These are phyloP conservation scores for Sander lucioperca DNA, from an alignment of 2,113 vertebrate species.

Conservation along the genomic window DNA sequence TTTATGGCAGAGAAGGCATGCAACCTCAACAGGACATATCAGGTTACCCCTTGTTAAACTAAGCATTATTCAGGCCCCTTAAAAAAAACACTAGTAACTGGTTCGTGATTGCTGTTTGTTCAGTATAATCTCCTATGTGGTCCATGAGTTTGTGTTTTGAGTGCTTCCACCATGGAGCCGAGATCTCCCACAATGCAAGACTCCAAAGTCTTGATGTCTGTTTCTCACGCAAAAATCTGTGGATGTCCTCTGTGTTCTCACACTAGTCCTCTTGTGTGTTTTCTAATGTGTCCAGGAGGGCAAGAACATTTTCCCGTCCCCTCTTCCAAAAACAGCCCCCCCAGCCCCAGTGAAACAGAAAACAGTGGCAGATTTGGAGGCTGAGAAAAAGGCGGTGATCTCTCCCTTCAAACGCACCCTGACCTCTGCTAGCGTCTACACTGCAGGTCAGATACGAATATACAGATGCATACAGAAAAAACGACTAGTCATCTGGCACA, in stretches of 20 bases:
- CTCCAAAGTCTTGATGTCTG: constrained; percentile 53
- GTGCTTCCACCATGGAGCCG: constrained; percentile 16
- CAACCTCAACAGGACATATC: constrained; percentile 66
- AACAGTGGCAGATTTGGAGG: constrained; percentile 70
- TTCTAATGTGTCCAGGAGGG: constrained; percentile 78
- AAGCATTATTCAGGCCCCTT: constrained; percentile 54
- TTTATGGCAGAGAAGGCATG: constrained; percentile 69
- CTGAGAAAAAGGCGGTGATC: constrained; percentile 73
- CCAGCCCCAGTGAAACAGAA: constrained; percentile 76
- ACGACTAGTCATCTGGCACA: background rate
- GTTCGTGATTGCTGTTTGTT: constrained; percentile 72
- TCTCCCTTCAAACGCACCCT: constrained; percentile 81
- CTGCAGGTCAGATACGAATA: constrained; percentile 70
- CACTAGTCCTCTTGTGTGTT: constrained; percentile 36
- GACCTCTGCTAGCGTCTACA: constrained; percentile 79
- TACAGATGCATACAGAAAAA: background rate
- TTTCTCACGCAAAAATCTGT: constrained; percentile 66
- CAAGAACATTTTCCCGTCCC: constrained; percentile 83
- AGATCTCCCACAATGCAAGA: constrained; percentile 54
- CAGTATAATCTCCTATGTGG: constrained; percentile 42
- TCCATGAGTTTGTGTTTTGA: constrained; percentile 47
- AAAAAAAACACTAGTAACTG: constrained; percentile 62
- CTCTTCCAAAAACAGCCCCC: constrained; percentile 74
- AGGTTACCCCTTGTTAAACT: constrained; percentile 62
- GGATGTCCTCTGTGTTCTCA: constrained; percentile 32